phyloP scores from a whole-genome alignment of 2,113 vertebrate species.

The Labrus mixtus region DNA sequence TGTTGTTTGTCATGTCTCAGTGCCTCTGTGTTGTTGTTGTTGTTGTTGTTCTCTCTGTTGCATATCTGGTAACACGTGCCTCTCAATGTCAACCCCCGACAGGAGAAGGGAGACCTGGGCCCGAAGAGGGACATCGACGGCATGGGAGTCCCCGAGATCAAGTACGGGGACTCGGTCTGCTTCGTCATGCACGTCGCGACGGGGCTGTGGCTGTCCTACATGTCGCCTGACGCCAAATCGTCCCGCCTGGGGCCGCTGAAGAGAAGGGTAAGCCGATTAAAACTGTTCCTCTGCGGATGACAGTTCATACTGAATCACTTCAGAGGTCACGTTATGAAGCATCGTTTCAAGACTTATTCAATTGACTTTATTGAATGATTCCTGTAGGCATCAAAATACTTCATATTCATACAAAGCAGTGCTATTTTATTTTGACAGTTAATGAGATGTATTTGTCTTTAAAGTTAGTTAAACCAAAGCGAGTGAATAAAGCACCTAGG shows the following conservation, averaged over 20 bases:
- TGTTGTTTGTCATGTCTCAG: constrained; percentile 38
- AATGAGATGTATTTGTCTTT: not conserved
- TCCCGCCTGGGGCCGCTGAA: constrained; percentile 93
- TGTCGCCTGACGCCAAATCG: constrained; percentile 94
- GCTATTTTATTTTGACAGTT: not conserved
- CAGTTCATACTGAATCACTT: not conserved
- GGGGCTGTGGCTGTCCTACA: constrained; percentile 95
- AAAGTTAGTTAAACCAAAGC: not conserved
- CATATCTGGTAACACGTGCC: constrained; percentile 6
- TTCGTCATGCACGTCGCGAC: constrained; percentile 93
- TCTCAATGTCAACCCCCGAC: constrained; percentile 37
- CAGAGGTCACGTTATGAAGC: too few relatives aligned
- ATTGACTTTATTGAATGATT: too few relatives aligned
- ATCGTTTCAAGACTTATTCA: too few relatives aligned
- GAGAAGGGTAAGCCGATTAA: constrained; percentile 87
- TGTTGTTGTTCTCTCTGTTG: not conserved
- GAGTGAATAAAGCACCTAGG: not conserved
- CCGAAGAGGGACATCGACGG: constrained; percentile 95
- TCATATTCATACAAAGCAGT: too few relatives aligned
- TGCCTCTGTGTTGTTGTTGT: not conserved
- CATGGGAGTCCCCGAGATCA: constrained; percentile 95
- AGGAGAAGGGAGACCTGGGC: constrained; percentile 92
- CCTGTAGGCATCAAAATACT: too few relatives aligned
- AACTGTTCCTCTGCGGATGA: not conserved
- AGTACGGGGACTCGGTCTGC: constrained; percentile 95